These are phyloP conservation scores for Arge pagana DNA, from an alignment of 2,888 invertebrate species.

Conservation along the genomic window DNA sequence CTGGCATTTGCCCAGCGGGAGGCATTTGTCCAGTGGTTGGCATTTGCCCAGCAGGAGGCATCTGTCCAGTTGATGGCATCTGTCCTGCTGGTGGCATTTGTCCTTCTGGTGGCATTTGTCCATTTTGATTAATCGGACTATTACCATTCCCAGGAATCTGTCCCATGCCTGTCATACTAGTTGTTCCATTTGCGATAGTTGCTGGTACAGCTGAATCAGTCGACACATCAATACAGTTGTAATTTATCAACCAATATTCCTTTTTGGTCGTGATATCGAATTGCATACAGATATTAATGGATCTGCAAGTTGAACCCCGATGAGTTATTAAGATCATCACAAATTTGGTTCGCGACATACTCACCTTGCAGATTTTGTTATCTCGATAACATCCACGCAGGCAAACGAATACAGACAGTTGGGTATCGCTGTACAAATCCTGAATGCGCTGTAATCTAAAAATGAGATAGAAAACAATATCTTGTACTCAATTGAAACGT, in stretches of 20 bases:
- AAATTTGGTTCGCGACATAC: no score
- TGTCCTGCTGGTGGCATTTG: not conserved
- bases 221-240: constrained; percentile 42
- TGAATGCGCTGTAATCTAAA: constrained; percentile 42
- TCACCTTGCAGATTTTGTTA: constrained; percentile 43
- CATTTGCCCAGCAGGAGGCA: not conserved
- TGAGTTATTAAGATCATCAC: not conserved
- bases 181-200: constrained; percentile 1
- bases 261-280: constrained; percentile 41
- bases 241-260: constrained; percentile 45
- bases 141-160: not conserved
- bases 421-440: constrained; percentile 43
- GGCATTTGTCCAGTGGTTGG: not conserved
- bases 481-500: not conserved
- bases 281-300: constrained; percentile 44
- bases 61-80: not conserved
- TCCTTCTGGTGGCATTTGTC: not conserved
- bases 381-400: constrained; percentile 43
- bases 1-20: constrained; percentile 3
- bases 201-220: constrained; percentile 25
- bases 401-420: constrained; percentile 45
- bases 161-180: constrained; percentile 8
- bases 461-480: constrained; percentile 7
- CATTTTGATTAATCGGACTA: not conserved
- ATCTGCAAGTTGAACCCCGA: constrained; percentile 30